These are phyloP conservation scores for Neodon shergylaensis DNA, from an alignment of 2,113 vertebrate species.

Conservation along the genomic window DNA sequence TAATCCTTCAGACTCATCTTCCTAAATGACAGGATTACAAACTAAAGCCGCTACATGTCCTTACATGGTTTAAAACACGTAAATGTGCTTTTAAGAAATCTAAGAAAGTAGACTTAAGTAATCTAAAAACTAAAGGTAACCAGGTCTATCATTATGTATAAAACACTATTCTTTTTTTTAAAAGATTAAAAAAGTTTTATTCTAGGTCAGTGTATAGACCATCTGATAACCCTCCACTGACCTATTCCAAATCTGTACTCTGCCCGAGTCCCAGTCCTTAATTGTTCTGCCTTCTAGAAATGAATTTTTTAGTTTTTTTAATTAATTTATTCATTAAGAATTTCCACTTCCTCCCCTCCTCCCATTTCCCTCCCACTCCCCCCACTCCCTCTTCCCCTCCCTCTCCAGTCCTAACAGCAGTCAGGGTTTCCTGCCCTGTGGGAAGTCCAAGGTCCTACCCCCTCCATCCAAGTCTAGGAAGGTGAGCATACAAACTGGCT, in stretches of 20 bases:
- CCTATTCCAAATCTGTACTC: background rate
- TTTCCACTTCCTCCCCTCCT: too few species aligned
- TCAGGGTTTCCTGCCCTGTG: too few species aligned
- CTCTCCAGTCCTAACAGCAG: too few species aligned
- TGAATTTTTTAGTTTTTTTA: background rate
- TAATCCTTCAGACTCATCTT: background rate
- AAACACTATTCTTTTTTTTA: background rate
- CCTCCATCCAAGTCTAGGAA: too few species aligned
- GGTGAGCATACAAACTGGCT: too few species aligned
- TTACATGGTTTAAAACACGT: background rate
- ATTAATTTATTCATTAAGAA: too few species aligned
- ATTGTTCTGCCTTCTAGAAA: background rate
- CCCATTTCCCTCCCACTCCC: too few species aligned
- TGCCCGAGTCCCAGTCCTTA: background rate
- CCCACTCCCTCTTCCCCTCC: too few species aligned
- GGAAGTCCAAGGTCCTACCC: too few species aligned
- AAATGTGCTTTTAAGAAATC: slow-evolving; percentile 38
- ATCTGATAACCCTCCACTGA: background rate
- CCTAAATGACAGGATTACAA: background rate
- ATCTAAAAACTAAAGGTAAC: slow-evolving; percentile 43
- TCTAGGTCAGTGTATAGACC: background rate
- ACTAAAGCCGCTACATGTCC: background rate
- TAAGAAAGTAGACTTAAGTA: slow-evolving; percentile 40
- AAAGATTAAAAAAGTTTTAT: background rate
- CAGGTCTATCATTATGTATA: background rate